Percentiles rank a stretch among this genome's conserved stretches.
These are phyloP conservation scores for Aphis gossypii DNA, from an alignment of 1,140 invertebrate genomes.

Conservation along the genomic window DNA sequence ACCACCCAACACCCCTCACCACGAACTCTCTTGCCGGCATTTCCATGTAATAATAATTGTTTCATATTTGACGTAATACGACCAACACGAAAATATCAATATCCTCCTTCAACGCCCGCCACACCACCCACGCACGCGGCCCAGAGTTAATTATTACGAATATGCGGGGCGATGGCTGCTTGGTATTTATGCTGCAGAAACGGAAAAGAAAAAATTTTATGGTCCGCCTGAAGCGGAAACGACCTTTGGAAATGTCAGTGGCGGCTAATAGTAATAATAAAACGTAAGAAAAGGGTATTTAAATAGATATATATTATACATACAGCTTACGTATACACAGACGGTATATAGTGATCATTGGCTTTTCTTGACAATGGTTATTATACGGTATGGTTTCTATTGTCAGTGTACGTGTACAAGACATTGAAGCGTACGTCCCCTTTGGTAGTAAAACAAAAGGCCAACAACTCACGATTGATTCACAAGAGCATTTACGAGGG, in stretches of 20 bases:
- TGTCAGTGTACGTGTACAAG: slow-evolving; percentile 23
- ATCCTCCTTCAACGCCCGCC: not conserved
- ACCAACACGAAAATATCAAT: slow-evolving; percentile 49
- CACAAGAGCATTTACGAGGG: slow-evolving; percentile 31
- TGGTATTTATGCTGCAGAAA: slow-evolving; percentile 47
- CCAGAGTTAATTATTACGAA: slow-evolving; percentile 52
- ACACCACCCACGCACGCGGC: not conserved
- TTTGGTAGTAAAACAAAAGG: slow-evolving; percentile 48
- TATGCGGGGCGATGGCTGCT: not conserved
- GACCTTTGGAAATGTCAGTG: slow-evolving; percentile 58
- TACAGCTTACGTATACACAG: not conserved
- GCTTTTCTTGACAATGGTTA: slow-evolving; percentile 53
- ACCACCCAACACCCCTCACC: not conserved
- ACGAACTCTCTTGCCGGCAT: not conserved
- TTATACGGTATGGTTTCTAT: slow-evolving; percentile 51
- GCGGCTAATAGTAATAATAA: slow-evolving; percentile 5
- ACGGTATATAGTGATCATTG: slow-evolving; percentile 41
- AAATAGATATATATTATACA: not conserved
- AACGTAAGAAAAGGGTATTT: slow-evolving; percentile 49
- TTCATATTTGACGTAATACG: not conserved
- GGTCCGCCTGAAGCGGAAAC: slow-evolving; percentile 54
- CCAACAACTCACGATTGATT: slow-evolving; percentile 34
- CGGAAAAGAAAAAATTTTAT: slow-evolving; percentile 49
- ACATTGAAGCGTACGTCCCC: not conserved
- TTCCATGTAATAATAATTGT: slow-evolving; percentile 45